A percentile compares a stretch with the other conserved stretches of the same genome.
phyloP scores from a whole-genome alignment of 2,888 invertebrate genomes.

The Charanyca ferruginea region DNA sequence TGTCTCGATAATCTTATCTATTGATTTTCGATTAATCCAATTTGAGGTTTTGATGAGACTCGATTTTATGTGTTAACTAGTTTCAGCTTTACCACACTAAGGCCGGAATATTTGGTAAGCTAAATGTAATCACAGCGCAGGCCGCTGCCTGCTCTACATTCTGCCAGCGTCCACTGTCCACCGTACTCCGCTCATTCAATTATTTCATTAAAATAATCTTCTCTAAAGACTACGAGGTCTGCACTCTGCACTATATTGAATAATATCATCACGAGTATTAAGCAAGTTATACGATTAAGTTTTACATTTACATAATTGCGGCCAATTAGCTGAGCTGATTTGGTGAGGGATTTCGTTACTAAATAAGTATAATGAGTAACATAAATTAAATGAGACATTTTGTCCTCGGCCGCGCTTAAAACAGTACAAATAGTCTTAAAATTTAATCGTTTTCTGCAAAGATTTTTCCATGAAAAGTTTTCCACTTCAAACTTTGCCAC shows the following conservation, averaged over 20 bases:
- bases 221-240: slow-evolving; percentile 76
- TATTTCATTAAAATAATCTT: slow-evolving; percentile 87
- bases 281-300: slow-evolving; percentile 68
- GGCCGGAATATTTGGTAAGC: slow-evolving; percentile 48
- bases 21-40: slow-evolving; percentile 70
- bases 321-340: slow-evolving; percentile 57
- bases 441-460: slow-evolving; percentile 89
- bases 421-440: slow-evolving; percentile 88
- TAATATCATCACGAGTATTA: slow-evolving; percentile 74
- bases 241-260: slow-evolving; percentile 75
- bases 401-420: slow-evolving; percentile 77
- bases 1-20: slow-evolving; percentile 67
- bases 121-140: slow-evolving; percentile 79
- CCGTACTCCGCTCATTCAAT: slow-evolving; percentile 81
- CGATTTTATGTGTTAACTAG: slow-evolving; percentile 58
- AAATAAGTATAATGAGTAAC: slow-evolving; percentile 65
- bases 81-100: slow-evolving; percentile 59
- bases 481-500: slow-evolving; percentile 91
- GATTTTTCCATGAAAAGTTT: slow-evolving; percentile 90
- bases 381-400: slow-evolving; percentile 75
- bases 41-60: slow-evolving; percentile 66
- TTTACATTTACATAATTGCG: slow-evolving; percentile 63
- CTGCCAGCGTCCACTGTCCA: slow-evolving; percentile 80
- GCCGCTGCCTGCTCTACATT: slow-evolving; percentile 79
- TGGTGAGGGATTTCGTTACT: slow-evolving; percentile 63